These are phyloP conservation scores for Drosophila pullipes DNA, from an alignment of 2,888 invertebrate genomes.

Conservation along the genomic window DNA sequence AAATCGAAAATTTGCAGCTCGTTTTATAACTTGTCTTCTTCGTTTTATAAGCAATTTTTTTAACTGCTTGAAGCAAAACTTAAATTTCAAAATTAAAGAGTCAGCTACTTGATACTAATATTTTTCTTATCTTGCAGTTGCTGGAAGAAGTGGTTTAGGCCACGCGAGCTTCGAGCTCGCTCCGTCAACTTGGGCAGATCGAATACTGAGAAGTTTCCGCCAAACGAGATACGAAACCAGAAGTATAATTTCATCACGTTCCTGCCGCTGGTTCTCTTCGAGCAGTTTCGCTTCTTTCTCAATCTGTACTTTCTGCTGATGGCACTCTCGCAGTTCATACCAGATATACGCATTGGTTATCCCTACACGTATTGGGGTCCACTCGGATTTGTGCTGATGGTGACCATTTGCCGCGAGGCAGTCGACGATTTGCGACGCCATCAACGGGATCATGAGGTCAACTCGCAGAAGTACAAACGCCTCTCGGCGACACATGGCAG, in stretches of 20 bases:
- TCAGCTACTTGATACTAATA: slow-evolving; percentile 1
- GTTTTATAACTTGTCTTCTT: not conserved
- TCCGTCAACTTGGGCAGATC: slow-evolving; percentile 92
- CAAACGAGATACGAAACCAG: slow-evolving; percentile 98
- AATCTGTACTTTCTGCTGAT: slow-evolving; percentile 99
- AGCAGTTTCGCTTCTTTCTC: slow-evolving; percentile 99
- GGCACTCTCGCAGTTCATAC: slow-evolving; percentile 99
- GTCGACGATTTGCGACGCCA: slow-evolving; percentile 97
- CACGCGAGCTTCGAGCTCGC: slow-evolving; percentile 91
- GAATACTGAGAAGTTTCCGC: slow-evolving; percentile 93
- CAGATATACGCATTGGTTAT: slow-evolving; percentile 97
- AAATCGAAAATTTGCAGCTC: not conserved
- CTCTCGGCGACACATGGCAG: slow-evolving; percentile 87
- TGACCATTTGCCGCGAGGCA: slow-evolving; percentile 98
- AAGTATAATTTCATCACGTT: slow-evolving; percentile 98
- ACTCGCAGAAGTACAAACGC: slow-evolving; percentile 96
- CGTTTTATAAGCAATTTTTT: not conserved
- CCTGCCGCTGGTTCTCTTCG: slow-evolving; percentile 96
- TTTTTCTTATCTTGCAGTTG: slow-evolving; percentile 87
- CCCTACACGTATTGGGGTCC: slow-evolving; percentile 99
- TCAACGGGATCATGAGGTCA: slow-evolving; percentile 97
- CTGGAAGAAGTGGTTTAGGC: slow-evolving; percentile 90
- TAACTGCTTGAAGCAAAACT: not conserved
- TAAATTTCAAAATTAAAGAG: not conserved
- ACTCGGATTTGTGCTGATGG: slow-evolving; percentile 96